Percentiles rank a stretch among this genome's conserved stretches.
Conservation (phyloP, 2,888 invertebrate species). For the Falcaria lacertinaria region DNA sequence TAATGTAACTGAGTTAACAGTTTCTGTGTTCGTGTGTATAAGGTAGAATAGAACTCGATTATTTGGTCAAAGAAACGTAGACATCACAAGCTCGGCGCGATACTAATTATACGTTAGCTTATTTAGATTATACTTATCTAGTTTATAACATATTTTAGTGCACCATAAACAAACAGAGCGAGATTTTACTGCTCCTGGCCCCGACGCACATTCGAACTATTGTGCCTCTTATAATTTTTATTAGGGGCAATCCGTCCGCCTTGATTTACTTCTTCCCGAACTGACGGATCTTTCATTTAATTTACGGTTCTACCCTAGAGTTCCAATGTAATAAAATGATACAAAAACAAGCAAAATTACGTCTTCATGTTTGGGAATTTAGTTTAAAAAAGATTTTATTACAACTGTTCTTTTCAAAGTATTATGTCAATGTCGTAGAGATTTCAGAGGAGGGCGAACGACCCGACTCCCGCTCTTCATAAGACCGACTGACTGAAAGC, state of each 20-base stretch:
- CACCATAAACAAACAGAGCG: constrained; percentile 78
- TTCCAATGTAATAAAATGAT: constrained; percentile 69
- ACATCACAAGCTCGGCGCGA: constrained; percentile 53
- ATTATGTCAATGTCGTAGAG: too few species aligned
- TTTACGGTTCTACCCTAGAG: constrained; percentile 74
- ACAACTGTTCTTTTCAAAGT: not conserved
- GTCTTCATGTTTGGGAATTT: constrained; percentile 36
- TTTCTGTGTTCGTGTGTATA: too few species aligned
- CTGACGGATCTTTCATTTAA: constrained; percentile 77
- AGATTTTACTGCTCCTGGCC: constrained; percentile 75
- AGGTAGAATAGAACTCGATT: too few species aligned
- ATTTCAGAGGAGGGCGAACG: too few species aligned
- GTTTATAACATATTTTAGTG: constrained; percentile 80
- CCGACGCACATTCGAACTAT: constrained; percentile 71
- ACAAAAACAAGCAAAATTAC: constrained; percentile 74
- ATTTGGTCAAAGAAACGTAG: constrained; percentile 32
- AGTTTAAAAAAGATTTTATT: constrained; percentile 17
- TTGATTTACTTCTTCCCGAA: constrained; percentile 79
- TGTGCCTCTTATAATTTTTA: constrained; percentile 80
- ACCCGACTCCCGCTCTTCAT: too few species aligned
- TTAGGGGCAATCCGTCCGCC: constrained; percentile 78
- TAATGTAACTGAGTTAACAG: too few species aligned
- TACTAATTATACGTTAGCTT: constrained; percentile 74
- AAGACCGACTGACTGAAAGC: too few species aligned
- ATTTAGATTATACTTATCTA: constrained; percentile 78